Base-by-base conservation (phyloP, 2,888 invertebrate species). In the Branchipolynoe longqiensis region DNA sequence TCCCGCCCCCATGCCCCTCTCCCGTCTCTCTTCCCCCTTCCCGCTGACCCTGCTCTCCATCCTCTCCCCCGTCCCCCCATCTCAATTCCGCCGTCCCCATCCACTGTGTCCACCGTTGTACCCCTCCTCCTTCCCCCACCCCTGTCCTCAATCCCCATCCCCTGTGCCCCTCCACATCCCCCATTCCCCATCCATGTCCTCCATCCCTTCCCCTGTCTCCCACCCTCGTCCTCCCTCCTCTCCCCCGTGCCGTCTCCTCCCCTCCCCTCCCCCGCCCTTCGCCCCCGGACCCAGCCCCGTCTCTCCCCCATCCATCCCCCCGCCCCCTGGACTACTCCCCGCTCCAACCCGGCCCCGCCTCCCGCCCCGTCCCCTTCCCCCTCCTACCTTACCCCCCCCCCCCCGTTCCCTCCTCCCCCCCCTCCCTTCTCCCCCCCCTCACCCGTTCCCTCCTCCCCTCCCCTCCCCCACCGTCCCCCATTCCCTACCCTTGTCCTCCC, bases 181-280 rank as follows among this genome's bases (percentile, higher is more conserved):
- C 18, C 48, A 12, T 18, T 48, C 48, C 18, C 8, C 18, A 8
- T 48, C 48, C 18, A 8, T 48, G 48, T 48, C 48, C 48, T 48
- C 48, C 48, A 8, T 48, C 48, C 48, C 48, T 48, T n/a, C n/a
- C 62, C n/a, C 62, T 62, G 12, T 62, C 62, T 62, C 28, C 28
- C 28, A 14, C n/a, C n/a, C 62, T 62, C 62, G 6, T 25, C 62
- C 28, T 28, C 28, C n/a, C 28, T 28, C 28, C 28, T 62, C n/a
- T n/a, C 62, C 28, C n/a, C 6, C 62, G 12, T 62, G 12, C n/a
- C 62, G 6, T 25, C n/a, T n/a, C 8, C 62, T 62, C 8, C n/a
- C 62, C n/a, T 25, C 62, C 62, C n/a, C 62, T 62, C 28, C n/a
- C 62, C n/a, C 62, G 6, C n/a, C 62, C 28, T 28, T n/a, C n/a